Percentiles rank a stretch among this genome's conserved stretches.
These are phyloP conservation scores for Protonibea diacanthus DNA, from an alignment of 2,797 vertebrate species.

Conservation along the genomic window DNA sequence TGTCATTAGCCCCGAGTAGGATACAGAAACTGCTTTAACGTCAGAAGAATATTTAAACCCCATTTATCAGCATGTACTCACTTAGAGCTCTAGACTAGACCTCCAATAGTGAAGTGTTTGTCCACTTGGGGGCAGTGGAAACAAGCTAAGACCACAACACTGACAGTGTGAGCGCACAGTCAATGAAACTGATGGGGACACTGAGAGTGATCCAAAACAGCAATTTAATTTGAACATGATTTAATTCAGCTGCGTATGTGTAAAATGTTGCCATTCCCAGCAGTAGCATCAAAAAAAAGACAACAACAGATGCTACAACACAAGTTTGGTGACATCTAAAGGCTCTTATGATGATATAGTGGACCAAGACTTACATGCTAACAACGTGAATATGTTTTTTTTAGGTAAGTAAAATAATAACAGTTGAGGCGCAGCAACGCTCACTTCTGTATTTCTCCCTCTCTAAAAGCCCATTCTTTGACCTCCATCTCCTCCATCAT, in stretches of 20 bases:
- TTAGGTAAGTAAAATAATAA: not conserved
- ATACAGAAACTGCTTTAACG: not conserved
- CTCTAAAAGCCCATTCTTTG: constrained; percentile 94
- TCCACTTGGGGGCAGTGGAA: constrained; percentile 27
- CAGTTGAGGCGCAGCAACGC: constrained; percentile 41
- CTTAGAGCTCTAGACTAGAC: not conserved
- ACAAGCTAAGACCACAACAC: constrained; percentile 2
- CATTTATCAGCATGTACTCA: not conserved
- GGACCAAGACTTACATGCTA: too few relatives aligned
- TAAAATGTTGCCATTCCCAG: too few relatives aligned
- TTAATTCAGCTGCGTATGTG: too few relatives aligned
- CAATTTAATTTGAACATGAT: too few relatives aligned
- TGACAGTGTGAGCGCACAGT: not conserved
- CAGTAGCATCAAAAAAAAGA: not conserved
- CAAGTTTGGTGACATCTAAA: too few relatives aligned
- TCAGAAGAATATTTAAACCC: not conserved
- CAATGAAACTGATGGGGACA: not conserved
- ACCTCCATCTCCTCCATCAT: constrained; percentile 96
- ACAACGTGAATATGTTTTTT: not conserved
- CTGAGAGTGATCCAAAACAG: not conserved
- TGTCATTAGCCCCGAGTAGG: not conserved
- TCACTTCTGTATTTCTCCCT: constrained; percentile 93
- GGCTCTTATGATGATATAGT: not conserved
- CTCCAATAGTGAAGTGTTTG: not conserved
- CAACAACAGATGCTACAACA: too few relatives aligned